A percentile compares a stretch with the other conserved stretches of the same genome.
These are phyloP conservation scores for Lepus townsendii DNA, from an alignment of 2,797 vertebrate genomes.

Conservation along the genomic window DNA sequence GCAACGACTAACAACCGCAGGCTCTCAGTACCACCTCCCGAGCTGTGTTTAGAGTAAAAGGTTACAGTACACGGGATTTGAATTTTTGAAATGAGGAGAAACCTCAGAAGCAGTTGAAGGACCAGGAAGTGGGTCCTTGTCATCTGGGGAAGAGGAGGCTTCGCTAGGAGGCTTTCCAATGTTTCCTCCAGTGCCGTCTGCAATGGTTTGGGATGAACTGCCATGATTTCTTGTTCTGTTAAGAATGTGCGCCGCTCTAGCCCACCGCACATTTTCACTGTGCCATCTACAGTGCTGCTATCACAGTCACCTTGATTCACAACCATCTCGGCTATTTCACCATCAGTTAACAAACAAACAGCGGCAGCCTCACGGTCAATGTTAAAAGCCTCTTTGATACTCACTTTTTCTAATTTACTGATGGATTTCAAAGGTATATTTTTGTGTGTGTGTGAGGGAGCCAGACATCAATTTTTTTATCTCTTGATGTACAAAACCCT, in stretches of 20 bases:
- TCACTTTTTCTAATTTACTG: background rate
- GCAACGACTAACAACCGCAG: background rate
- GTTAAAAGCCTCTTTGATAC: background rate
- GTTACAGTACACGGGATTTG: no score
- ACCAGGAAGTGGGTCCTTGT: no score
- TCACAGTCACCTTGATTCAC: background rate
- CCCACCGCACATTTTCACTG: no score
- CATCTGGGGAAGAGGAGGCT: no score
- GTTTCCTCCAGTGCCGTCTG: no score
- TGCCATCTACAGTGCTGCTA: background rate
- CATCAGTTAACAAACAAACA: no score
- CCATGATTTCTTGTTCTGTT: no score
- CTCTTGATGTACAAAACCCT: background rate
- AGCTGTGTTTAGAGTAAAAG: background rate
- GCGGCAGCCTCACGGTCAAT: background rate
- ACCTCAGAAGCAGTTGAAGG: no score
- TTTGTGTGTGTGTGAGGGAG: background rate
- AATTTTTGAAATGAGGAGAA: no score
- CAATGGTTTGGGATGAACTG: no score
- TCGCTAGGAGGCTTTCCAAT: no score
- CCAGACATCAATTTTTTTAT: background rate
- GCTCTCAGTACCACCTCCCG: background rate
- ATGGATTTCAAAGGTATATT: background rate
- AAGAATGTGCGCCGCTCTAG: no score
- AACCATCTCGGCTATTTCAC: background rate